Evolutionary conservation across 2,113 vertebrate genomes (phyloP), one percentile per base, ranked within the genome.

Genomic region (Pandion haliaetus): DNA sequence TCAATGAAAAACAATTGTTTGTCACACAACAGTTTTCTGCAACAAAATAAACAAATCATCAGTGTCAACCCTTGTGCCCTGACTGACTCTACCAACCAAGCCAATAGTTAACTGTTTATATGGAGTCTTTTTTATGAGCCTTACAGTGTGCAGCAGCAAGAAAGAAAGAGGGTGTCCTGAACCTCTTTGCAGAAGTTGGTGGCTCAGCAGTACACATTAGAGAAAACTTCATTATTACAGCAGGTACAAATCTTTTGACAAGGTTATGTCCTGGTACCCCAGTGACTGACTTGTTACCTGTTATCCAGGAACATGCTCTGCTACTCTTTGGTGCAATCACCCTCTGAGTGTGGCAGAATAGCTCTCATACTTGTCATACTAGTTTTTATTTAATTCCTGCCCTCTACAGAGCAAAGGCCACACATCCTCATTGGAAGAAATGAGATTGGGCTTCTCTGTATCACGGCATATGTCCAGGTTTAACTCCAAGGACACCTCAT

Each of bases 201-300:
- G 14, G 32, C 32, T 86, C 50, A 59, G 9, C 20, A 74, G 3
- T 32, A 66, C 11, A 20, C 4, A 38, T 49, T 25, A 57, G n/a
- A 81, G n/a, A 61, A 72, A 90, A 63, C 17, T 40, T 58, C 5
- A 9, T 40, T 62, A 82, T 42, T 70, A 57, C 14, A 88, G 50
- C 52, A 70, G 4, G 13, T 62, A n/a, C 17, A 57, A 44, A 49
- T 74, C 14, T 83, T 93, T 88, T 55, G 52, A 40, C 21, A 47
- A 36, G 34, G 3, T 2, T 88, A 44, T 78, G 26, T 5, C 12
- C 29, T 25, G 5, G 14, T 71, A 88, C 29, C 2, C 10, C 59
- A 31, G 8, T 31, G 63, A 20, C 1, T 71, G 40, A 72, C 63
- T 69, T 0, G 0, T 76, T 36, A 42, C 26, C 17, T 65, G 3